Evolutionary conservation across 1,140 invertebrate species (phyloP).

Genomic region (Contarinia nasturtii): DNA sequence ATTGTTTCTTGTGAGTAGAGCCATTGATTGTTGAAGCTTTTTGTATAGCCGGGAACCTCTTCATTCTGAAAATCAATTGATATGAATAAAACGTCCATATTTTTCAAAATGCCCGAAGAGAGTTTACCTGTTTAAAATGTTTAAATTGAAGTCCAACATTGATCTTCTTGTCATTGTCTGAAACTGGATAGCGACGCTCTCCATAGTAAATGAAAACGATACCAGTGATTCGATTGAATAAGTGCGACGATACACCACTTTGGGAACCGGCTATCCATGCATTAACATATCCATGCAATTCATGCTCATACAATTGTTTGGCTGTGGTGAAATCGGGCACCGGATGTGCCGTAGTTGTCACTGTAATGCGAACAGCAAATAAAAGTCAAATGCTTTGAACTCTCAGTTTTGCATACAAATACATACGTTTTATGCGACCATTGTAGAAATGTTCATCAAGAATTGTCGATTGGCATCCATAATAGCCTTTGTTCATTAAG

Average conservation of each 20-base stretch:
- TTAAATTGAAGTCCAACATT: constrained; percentile 89
- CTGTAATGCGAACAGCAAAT: constrained; percentile 4
- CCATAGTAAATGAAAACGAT: constrained; percentile 42
- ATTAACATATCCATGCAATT: constrained; percentile 17
- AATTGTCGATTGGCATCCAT: constrained; percentile 58
- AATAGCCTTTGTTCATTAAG: constrained; percentile 57
- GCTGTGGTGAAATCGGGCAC: constrained; percentile 24
- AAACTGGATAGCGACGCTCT: constrained; percentile 15
- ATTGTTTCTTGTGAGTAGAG: constrained; percentile 60
- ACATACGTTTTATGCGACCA: neutral
- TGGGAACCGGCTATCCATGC: constrained; percentile 13
- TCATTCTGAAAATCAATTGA: constrained; percentile 24
- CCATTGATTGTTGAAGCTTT: constrained; percentile 50
- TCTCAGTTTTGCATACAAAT: neutral
- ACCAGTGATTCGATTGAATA: constrained; percentile 71
- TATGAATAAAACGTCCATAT: no score
- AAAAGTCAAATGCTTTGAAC: neutral
- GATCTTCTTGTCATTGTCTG: constrained; percentile 31
- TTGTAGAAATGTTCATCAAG: constrained; percentile 13
- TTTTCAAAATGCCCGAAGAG: no score
- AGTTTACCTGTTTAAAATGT: constrained; percentile 59
- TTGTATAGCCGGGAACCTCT: constrained; percentile 65
- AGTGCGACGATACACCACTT: constrained; percentile 37
- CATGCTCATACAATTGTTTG: constrained; percentile 14
- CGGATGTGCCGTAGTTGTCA: constrained; percentile 18